Evolutionary conservation across 1,140 invertebrate species (phyloP), one percentile per base, ranked within the genome.

Genomic region (Contarinia nasturtii): DNA sequence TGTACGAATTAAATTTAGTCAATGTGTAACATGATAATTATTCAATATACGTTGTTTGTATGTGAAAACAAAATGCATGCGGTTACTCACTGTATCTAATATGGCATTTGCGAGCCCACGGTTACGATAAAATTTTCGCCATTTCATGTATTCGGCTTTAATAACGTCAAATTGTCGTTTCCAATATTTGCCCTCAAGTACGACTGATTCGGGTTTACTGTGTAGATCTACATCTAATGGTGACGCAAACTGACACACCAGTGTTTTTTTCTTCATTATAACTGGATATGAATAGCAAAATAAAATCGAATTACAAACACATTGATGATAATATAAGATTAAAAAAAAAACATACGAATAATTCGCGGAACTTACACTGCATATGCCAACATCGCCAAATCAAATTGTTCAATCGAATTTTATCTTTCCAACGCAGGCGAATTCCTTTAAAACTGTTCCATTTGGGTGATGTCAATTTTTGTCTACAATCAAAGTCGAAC

Each of bases 311-410:
- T n/a, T n/a, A n/a, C 14, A 17, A 38, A 40, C 45, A 4, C 17
- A 49, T 46, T 10, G 27, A 27, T 10, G 27, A 27, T 27, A 38
- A 38, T n/a, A 14, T 17, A 38, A 17, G 4, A 7, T 5, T 5
- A 38, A 38, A 38, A 38, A 59, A 60, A 53, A 49, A 52, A 51
- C 43, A 17, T 18, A 20, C 10, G 18, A 18, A 20, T 18, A 18
- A 19, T 43, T 47, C 43, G n/a, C n/a, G n/a, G n/a, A 52, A 79
- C 82, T 85, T 73, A 96, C 92, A 99, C 69, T 99, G 95, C 86
- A 98, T 92, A 67, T 97, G 92, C 92, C 95, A 99, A 65, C 94
- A 97, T 63, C 95, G 77, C 95, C 95, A 99, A 58, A 99, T 99
- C 48, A 98, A 90, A 67, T 99, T 99, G 74, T 99, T 99, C 48